Evolutionary conservation across 2,888 invertebrate species (phyloP).

Genomic region (Diabrotica balteata): DNA sequence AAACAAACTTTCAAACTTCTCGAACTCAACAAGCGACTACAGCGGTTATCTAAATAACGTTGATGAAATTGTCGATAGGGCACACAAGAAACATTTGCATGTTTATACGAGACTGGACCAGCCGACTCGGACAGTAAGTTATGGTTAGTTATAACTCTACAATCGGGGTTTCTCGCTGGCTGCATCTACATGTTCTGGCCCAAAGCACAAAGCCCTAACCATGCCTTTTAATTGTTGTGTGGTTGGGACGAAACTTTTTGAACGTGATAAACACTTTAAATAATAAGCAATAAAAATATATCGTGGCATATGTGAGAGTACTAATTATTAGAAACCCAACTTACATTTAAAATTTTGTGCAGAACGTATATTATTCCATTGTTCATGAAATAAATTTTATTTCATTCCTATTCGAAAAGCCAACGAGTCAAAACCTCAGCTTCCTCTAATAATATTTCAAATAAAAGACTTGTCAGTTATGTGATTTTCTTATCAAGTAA

Average conservation of each 20-base stretch:
- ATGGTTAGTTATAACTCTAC: slow-evolving; percentile 20
- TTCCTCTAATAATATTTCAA: too few relatives aligned
- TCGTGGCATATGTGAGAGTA: too few relatives aligned
- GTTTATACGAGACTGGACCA: slow-evolving; percentile 16
- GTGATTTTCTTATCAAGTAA: too few relatives aligned
- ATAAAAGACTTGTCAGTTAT: too few relatives aligned
- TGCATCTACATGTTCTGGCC: slow-evolving; percentile 10
- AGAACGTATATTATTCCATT: too few relatives aligned
- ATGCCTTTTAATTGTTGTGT: background rate
- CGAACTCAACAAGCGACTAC: slow-evolving; percentile 19
- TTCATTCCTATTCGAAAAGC: too few relatives aligned
- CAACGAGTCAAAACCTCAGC: too few relatives aligned
- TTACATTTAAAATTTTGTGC: too few relatives aligned
- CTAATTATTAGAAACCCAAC: too few relatives aligned
- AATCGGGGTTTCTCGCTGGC: slow-evolving; percentile 8
- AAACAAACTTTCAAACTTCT: slow-evolving; percentile 22
- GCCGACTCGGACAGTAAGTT: slow-evolving; percentile 10
- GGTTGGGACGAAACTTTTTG: background rate
- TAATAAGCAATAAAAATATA: too few relatives aligned
- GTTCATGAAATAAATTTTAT: too few relatives aligned
- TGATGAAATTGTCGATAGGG: slow-evolving; percentile 22
- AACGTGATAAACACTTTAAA: too few relatives aligned
- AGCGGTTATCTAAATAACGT: slow-evolving; percentile 17
- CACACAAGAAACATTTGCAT: slow-evolving; percentile 24
- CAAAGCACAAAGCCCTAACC: slow-evolving; percentile 4